These are phyloP conservation scores for Resseliella maxima DNA, from an alignment of 2,888 invertebrate species.

Conservation along the genomic window DNA sequence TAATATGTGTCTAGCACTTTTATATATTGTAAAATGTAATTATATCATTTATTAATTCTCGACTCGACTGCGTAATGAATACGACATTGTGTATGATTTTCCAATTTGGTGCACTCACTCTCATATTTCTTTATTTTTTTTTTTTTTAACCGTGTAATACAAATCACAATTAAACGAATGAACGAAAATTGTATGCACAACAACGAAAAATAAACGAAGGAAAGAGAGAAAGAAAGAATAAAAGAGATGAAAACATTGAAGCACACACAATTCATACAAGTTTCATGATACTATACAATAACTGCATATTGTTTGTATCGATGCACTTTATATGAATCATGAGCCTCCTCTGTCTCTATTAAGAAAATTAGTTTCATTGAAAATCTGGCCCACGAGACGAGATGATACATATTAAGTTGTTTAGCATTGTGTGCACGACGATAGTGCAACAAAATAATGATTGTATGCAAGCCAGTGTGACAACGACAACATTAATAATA, in stretches of 20 bases:
- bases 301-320: conserved; percentile 29
- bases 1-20: background rate
- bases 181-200: too few species aligned
- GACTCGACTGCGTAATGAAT: background rate
- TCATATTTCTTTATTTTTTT: background rate
- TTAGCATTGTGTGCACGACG: background rate
- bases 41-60: conserved; percentile 14
- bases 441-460: too few species aligned
- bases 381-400: background rate
- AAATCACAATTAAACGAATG: background rate
- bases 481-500: too few species aligned
- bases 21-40: background rate
- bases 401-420: background rate
- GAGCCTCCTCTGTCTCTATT: background rate
- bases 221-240: background rate
- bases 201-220: too few species aligned
- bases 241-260: background rate
- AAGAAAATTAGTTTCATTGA: background rate
- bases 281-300: background rate
- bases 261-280: background rate
- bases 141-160: background rate
- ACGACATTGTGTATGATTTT: conserved; percentile 5
- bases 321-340: background rate
- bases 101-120: background rate
- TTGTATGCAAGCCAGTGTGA: background rate